Evolutionary conservation across 2,113 vertebrate genomes (phyloP).

Genomic region (Elaphurus davidianus): DNA sequence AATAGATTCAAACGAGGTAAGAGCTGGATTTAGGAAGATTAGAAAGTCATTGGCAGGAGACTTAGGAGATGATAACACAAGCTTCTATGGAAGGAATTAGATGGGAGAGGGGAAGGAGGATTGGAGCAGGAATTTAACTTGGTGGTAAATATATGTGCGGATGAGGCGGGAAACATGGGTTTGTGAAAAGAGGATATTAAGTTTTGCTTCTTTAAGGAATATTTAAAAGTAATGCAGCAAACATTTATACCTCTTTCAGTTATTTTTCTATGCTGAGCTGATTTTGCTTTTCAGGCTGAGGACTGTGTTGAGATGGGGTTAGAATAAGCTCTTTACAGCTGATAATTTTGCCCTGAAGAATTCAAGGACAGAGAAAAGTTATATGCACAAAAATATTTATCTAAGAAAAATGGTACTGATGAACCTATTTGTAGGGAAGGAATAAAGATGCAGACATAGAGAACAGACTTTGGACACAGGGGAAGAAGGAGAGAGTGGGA

Average conservation of each 20-base stretch:
- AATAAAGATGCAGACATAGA: background rate
- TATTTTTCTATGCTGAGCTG: background rate
- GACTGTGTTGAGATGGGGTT: background rate
- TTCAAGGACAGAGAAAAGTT: background rate
- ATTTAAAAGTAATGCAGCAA: background rate
- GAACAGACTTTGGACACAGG: background rate
- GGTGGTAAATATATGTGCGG: rapidly evolving
- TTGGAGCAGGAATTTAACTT: no score
- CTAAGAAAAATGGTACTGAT: background rate
- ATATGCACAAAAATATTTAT: background rate
- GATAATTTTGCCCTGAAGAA: background rate
- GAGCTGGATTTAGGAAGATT: background rate
- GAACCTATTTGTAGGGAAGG: background rate
- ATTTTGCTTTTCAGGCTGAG: background rate
- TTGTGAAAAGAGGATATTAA: background rate
- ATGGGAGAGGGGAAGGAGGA: background rate
- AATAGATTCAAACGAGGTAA: background rate
- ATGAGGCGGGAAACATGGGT: background rate
- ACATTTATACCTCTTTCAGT: background rate
- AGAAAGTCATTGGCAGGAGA: background rate
- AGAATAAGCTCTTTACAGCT: background rate
- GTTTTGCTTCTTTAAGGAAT: background rate
- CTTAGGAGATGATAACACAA: background rate
- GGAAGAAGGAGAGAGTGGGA: background rate
- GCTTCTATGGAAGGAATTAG: background rate